phyloP scores from a whole-genome alignment of 2,797 vertebrate genomes.

The Enteromius treurensis region DNA sequence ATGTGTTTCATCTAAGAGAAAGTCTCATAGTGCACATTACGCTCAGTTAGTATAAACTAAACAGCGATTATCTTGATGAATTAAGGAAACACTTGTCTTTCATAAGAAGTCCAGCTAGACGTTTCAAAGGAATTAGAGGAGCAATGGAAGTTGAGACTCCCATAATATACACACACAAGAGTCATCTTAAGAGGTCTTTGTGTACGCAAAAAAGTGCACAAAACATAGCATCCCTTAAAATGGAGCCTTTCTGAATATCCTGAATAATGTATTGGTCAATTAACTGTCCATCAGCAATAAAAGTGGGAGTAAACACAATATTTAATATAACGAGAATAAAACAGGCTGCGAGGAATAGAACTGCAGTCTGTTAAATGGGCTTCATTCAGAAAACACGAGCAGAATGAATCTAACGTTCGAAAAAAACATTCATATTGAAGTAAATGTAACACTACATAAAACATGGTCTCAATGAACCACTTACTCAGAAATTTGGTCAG shows the following conservation, averaged over 20 bases:
- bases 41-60: conserved; percentile 18
- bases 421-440: neutral
- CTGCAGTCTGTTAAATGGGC: neutral
- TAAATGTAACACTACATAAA: neutral
- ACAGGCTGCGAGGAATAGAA: neutral
- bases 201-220: neutral
- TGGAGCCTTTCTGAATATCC: neutral
- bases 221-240: neutral
- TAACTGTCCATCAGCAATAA: neutral
- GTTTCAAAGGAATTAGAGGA: neutral
- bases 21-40: conserved; percentile 26
- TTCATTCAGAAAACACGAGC: conserved; percentile 1
- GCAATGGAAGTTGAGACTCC: neutral
- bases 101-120: conserved; percentile 11
- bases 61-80: conserved; percentile 26
- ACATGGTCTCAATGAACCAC: neutral
- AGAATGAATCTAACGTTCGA: neutral
- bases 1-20: neutral
- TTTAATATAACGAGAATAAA: neutral
- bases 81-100: conserved; percentile 11
- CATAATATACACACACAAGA: neutral
- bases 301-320: neutral
- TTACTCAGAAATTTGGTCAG: neutral
- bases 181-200: neutral
- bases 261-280: conserved; percentile 1